phyloP scores from a whole-genome alignment of 1,140 invertebrate genomes.

The Drosophila dunni region DNA sequence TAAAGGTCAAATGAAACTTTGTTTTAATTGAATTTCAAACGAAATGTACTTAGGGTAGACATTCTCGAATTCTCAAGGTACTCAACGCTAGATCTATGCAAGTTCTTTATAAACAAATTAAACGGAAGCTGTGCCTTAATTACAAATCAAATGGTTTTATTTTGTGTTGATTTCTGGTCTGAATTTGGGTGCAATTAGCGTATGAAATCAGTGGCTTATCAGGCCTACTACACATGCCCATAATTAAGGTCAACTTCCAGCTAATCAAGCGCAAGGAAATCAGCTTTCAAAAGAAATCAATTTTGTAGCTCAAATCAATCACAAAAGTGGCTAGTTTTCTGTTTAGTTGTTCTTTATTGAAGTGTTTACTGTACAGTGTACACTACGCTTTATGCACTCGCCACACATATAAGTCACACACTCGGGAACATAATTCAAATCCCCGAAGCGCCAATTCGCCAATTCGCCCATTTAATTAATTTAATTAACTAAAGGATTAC shows the following conservation, averaged over 20 bases:
- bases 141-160: conserved; percentile 25
- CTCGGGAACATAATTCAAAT: conserved; percentile 50
- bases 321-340: neutral
- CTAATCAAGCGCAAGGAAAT: conserved; percentile 48
- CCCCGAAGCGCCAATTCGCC: conserved; percentile 59
- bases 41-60: conserved; percentile 66
- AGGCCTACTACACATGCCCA: neutral
- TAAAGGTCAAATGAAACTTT: conserved; percentile 57
- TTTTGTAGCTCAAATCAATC: neutral
- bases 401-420: conserved; percentile 40
- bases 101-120: conserved; percentile 27
- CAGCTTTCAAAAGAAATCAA: conserved; percentile 45
- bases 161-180: conserved; percentile 18
- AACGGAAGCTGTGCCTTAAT: conserved; percentile 44
- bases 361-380: neutral
- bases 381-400: conserved; percentile 49
- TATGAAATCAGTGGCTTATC: conserved; percentile 36
- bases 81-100: neutral
- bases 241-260: conserved; percentile 39
- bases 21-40: conserved; percentile 76
- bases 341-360: neutral
- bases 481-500: conserved; percentile 78
- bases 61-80: neutral
- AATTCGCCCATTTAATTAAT: conserved; percentile 75
- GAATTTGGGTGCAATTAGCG: conserved; percentile 37